Base-by-base conservation (phyloP, 2,888 invertebrate genomes). In the Petrolisthes manimaculis region DNA sequence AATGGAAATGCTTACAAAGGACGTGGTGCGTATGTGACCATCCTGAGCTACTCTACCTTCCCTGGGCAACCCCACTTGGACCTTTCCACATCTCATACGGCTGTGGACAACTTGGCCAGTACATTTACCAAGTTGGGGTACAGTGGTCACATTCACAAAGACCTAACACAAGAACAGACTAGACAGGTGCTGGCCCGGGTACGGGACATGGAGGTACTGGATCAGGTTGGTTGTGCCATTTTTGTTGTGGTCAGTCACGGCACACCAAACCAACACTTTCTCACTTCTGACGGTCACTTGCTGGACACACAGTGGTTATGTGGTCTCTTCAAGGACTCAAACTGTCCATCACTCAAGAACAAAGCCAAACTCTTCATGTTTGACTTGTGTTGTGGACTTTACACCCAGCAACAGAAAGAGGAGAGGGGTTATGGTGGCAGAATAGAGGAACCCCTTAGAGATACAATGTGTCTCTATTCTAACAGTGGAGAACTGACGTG, bases 331-430 rank as follows among this genome's bases (percentile, higher is more conserved):
- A 85, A 67, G 24, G 71, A 85, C 54, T 85, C 85, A 6, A 24
- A 69, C 67, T 85, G 85, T 67, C 69, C 85, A 3, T 51, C 51
- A 14, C 61, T 85, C 24, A 77, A 24, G 55, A 79, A 85, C 79
- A 85, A 85, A 55, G 79, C 85, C n/a, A 85, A 85, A 54, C 21
- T 85, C n/a, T 85, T 85, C 69, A 69, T 85, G 24, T 85, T 78
- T 56, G 71, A 85, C 79, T 37, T 85, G 37, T 51, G 61, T 37
- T 55, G 56, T 1, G 75, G 84, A 24, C 51, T 77, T 37, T 53
- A 53, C n/a, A 80, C 21, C 54, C 61, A 77, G 8, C 21, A 12
- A 51, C 51, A 61, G 8, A 37, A 24, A 51, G 61, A 37, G 24
- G 80, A 80, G 37, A 37, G 80, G 37, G 61, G 80, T 56, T 56